Evolutionary conservation across 2,888 invertebrate species (phyloP).

Genomic region (Trachelus tabidus): DNA sequence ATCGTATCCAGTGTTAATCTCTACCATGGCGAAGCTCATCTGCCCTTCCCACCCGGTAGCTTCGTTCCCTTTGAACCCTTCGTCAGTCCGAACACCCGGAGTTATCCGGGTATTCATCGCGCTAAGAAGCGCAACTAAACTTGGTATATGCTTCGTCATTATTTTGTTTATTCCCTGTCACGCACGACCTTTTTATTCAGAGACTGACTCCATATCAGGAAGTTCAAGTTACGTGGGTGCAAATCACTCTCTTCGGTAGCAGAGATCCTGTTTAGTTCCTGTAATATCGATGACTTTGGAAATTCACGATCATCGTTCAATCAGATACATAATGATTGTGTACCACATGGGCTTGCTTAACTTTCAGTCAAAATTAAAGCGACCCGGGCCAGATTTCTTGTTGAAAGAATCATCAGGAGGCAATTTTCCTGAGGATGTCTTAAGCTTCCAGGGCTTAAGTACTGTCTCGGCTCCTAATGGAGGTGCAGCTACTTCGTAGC

Average conservation of each 20-base stretch:
- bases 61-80: constrained; percentile 25
- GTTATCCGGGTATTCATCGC: constrained; percentile 9
- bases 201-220: constrained; percentile 29
- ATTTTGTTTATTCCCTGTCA: constrained; percentile 57
- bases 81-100: constrained; percentile 22
- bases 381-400: not conserved
- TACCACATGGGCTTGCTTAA: not conserved
- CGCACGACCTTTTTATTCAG: constrained; percentile 41
- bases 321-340: not conserved
- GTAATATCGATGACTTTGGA: not conserved
- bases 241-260: constrained; percentile 33
- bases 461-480: constrained; percentile 59
- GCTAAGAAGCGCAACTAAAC: constrained; percentile 15
- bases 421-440: constrained; percentile 32
- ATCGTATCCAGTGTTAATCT: constrained; percentile 44
- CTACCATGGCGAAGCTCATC: constrained; percentile 6
- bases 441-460: constrained; percentile 43
- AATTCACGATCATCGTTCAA: not conserved
- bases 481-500: constrained; percentile 52
- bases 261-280: constrained; percentile 20
- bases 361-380: not conserved
- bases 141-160: constrained; percentile 55
- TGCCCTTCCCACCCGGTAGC: constrained; percentile 15
- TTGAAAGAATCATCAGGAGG: not conserved
- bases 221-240: constrained; percentile 48